Conservation (phyloP, 1,140 invertebrate genomes). For the Metaphire vulgaris region DNA sequence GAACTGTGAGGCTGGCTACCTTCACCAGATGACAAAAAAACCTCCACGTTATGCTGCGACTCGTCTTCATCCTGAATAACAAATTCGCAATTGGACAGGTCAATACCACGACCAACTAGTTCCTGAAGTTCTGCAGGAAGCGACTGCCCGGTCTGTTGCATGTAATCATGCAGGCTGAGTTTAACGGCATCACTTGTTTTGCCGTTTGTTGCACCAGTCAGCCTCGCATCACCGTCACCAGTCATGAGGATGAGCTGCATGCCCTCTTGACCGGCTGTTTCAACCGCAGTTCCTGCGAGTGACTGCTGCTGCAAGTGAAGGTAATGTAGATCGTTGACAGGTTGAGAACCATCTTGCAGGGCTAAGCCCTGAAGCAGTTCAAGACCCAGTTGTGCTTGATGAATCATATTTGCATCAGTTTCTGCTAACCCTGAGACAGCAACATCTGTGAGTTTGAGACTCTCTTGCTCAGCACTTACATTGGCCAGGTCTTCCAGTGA, state of each 20-base stretch:
- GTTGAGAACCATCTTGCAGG: neutral
- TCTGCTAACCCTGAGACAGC: neutral
- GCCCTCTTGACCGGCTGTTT: neutral
- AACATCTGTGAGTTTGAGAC: conserved; percentile 4
- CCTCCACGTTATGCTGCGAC: neutral
- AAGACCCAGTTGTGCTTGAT: neutral
- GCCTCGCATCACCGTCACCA: neutral
- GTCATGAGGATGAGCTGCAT: conserved; percentile 17
- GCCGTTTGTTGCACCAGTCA: neutral
- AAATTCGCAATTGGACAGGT: conserved; percentile 20
- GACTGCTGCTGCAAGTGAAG: neutral
- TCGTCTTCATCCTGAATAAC: conserved; percentile 14
- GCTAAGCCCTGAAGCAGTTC: neutral
- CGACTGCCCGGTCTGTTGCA: conserved; percentile 8
- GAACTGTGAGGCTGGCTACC: neutral
- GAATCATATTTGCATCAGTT: neutral
- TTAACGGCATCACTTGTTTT: neutral
- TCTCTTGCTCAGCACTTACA: conserved; percentile 19
- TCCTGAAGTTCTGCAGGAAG: conserved; percentile 17
- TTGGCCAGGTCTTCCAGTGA: conserved; percentile 21
- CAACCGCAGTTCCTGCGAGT: neutral
- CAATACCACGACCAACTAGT: conserved; percentile 10
- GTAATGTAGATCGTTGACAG: neutral
- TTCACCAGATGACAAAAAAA: neutral
- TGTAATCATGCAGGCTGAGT: neutral